Base-by-base conservation (phyloP, 2,797 vertebrate species). In the Acomys russatus region DNA sequence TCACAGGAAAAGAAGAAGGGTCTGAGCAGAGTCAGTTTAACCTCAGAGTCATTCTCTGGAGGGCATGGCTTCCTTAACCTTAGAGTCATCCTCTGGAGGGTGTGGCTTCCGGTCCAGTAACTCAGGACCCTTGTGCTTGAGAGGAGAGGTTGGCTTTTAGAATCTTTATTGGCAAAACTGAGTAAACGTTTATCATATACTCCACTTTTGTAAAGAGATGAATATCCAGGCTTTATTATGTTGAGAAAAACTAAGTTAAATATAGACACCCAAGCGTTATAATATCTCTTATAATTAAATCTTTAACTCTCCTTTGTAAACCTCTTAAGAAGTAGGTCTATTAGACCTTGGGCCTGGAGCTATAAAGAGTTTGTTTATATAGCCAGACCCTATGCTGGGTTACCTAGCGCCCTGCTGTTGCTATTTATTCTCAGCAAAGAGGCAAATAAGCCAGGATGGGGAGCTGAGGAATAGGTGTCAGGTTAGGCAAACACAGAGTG, bases 101-200 rank as follows among this genome's bases (percentile, higher is more conserved):
- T 10, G 3, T 9, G 90, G 66, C 71, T 91, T 94, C 22, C 28
- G 44, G 44, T 44, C 44, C 44, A 44, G 44, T 44, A 44, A 44
- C 44, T 44, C 44, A 44, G 44, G 44, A 44, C 44, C 1, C 11
- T 93, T 59, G 59, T 56, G 44, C 56, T 76, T 94, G 78, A 92
- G 56, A 90, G 63, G 7, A 92, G 51, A 91, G 3, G 63, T 83
- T 74, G 33, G 51, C n/a, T 86, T 88, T 96, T 70, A 86, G 85
- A 25, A 17, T 88, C 14, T 94, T 11, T 35, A 25, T 44, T 44
- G 28, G 86, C 78, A 91, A 96, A 94, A 89, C 2, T 54, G 77
- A 92, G 59, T 85, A 70, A 87, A 84, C 30, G 51, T 88, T 90
- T 94, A 90, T 85, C 77, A 63, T 64, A 68, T 68, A 87, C 86